Conservation (phyloP, 2,113 vertebrate genomes). For the Rattus rattus region DNA sequence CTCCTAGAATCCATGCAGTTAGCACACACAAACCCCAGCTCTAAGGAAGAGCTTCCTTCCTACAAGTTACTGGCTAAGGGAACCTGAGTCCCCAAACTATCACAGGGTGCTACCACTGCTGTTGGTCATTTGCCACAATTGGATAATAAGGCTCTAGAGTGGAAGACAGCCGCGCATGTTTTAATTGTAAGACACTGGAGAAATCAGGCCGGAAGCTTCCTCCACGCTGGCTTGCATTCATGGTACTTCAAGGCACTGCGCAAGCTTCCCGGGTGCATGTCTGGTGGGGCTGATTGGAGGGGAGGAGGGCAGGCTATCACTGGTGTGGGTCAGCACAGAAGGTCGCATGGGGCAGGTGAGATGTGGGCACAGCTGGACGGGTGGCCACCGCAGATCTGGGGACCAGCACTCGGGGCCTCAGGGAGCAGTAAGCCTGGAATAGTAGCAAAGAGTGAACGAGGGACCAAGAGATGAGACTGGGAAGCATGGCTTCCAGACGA, state of each 20-base stretch:
- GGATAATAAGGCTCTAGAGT: background rate
- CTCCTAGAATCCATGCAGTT: background rate
- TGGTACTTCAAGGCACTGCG: no score
- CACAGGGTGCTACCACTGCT: background rate
- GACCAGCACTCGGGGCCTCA: background rate
- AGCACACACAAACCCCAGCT: background rate
- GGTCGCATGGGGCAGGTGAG: background rate
- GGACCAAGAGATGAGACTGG: background rate
- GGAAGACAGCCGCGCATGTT: background rate
- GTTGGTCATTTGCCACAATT: background rate
- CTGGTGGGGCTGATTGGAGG: no score
- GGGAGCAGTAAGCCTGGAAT: background rate
- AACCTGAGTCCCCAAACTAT: background rate
- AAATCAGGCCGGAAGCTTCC: background rate
- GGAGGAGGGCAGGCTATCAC: fast-evolving
- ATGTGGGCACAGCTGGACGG: background rate
- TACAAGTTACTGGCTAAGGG: background rate
- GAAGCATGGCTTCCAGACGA: fast-evolving
- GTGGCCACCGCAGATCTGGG: background rate
- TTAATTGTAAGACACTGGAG: background rate
- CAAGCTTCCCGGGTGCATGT: background rate
- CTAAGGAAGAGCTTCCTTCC: background rate
- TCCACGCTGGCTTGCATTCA: background rate
- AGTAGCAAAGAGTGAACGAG: fast-evolving
- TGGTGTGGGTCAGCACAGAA: background rate